Conservation (phyloP, 2,113 vertebrate species). For the Myotis brandtii region DNA sequence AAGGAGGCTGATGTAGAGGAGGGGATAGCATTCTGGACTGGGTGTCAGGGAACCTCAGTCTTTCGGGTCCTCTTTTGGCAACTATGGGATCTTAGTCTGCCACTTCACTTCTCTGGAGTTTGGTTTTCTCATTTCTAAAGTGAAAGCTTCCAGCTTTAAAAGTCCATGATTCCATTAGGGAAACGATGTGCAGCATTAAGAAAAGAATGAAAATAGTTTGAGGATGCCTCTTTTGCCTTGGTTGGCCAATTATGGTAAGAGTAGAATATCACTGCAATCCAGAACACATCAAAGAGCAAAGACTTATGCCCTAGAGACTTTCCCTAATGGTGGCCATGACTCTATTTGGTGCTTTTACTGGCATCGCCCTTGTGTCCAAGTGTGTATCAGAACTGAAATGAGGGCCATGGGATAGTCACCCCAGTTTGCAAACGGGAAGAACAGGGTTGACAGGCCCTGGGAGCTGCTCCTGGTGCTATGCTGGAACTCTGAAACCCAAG, state of each 20-base stretch:
- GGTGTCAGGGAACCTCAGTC: neutral
- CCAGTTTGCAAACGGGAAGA: neutral
- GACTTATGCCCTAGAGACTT: neutral
- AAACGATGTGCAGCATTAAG: conserved; percentile 21
- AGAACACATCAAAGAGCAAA: neutral
- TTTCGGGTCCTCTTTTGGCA: neutral
- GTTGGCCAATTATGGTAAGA: neutral
- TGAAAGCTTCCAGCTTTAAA: neutral
- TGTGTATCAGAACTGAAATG: neutral
- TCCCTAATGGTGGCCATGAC: neutral
- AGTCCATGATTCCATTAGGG: neutral
- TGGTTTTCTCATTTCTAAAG: neutral
- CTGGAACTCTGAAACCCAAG: neutral
- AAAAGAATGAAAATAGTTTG: neutral
- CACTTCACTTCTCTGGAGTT: neutral
- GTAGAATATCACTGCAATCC: neutral
- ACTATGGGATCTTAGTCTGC: neutral
- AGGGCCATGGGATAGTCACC: too few relatives aligned
- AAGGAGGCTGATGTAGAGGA: neutral
- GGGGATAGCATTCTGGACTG: neutral
- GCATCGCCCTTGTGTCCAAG: neutral
- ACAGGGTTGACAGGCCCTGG: neutral
- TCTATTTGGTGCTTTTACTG: neutral
- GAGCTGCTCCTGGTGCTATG: neutral
- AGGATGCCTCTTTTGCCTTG: neutral